Base-by-base conservation (phyloP, 2,113 vertebrate species). In the Psophia crepitans region DNA sequence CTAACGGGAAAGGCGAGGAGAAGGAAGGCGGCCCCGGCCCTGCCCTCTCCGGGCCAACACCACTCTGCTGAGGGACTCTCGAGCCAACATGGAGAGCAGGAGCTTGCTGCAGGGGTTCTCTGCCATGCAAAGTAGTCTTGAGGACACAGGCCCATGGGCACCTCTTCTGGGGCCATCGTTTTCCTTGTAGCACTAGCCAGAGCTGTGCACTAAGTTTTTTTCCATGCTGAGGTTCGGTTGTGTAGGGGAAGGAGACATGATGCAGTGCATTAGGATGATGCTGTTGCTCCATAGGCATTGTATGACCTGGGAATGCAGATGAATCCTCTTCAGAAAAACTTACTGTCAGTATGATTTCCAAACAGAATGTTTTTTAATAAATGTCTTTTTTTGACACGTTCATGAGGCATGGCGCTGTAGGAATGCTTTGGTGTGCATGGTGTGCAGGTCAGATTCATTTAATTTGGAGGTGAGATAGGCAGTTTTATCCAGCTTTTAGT, bases 401-500 rank as follows among this genome's bases (percentile, higher is more conserved):
- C 51, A 84, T 3, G 24, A 94, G 68, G 83, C 3, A 0, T 4
- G 8, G 75, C 86, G 60, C 33, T 94, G 76, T 78, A 93, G 76
- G 90, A 96, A 94, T 81, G 95, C 76, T 93, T 95, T 95, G 66
- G 86, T 89, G 57, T 89, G 27, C 48, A 15, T 64, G 48, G 18
- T 91, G 75, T 90, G 75, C 76, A 54, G 73, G 88, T 95, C 93
- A 96, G 71, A 89, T 75, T 73, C 74, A 95, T 97, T 96, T 95
- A 93, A 97, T 96, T 95, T 96, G 88, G 90, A 96, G 93, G 83
- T 90, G 88, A 95, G 95, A 89, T 63, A 63, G 93, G 79, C 76
- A 93, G 88, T 94, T 97, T 92, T 78, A 90, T 89, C 95, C 93
- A 93, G 69, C 73, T 86, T 97, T 94, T 97, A 86, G 92, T 94